Evolutionary conservation across 30 jellyfish, hydroid and myxozoan genomes (phyloP), one percentile per base, ranked within the genome.

Genomic region (Hydractinia echinata): DNA sequence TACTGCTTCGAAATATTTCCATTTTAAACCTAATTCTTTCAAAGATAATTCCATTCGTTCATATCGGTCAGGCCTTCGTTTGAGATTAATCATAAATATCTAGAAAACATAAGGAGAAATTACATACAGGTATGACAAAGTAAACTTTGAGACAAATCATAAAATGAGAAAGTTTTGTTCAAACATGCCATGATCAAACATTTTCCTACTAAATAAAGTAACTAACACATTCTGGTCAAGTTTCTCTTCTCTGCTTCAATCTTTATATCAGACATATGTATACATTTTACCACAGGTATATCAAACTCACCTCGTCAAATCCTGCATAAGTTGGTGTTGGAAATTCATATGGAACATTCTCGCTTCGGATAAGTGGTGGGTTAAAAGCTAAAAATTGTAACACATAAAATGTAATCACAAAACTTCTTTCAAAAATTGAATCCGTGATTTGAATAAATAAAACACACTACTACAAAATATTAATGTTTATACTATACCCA

Each of bases 11-110:
- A 82, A 86, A 53, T 76, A 84, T 70, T 79, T 86, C 53, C 88
- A 86, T 50, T 61, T 70, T 44, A 86, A 54, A n/a, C 98, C 98
- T 4, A 92, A 83, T 79, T 92, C 98, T 61, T 86, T 90, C n/a
- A 92, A 68, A 18, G 89, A 68, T 79, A 82, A 66, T 73, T 78
- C 64, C 98, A 92, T 92, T 66, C 81, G 61, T 76, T 77, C 76
- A 15, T 89, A 66, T 48, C 98, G 95, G 55, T 92, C 98, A 5
- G 95, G 89, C 66, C 98, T 49, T 76, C 98, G 66, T 79, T 83
- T 87, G 78, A 92, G 81, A 68, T 92, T 92, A 18, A 92, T 87
- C 88, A 92, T 69, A 85, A 73, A 92, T 5, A 92, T 81, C 98
- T 91, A 78, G 10, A 67, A 58, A 14, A 14, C 52, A 3, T 4